Percentiles rank a stretch among this genome's conserved stretches.
phyloP scores from a whole-genome alignment of 2,113 vertebrate species.

The Neolamprologus tretocephalus region DNA sequence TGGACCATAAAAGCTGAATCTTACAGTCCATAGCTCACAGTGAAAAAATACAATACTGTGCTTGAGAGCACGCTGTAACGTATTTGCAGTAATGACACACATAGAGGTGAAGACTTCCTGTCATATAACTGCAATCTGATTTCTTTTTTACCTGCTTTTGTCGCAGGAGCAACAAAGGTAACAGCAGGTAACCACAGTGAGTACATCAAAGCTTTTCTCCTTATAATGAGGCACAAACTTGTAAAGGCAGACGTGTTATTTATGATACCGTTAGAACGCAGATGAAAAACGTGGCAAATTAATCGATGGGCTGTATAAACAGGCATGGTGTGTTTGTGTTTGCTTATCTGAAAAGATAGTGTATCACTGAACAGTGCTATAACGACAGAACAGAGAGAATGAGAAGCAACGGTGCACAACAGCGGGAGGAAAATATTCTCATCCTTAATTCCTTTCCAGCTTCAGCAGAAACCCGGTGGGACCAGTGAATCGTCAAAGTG shows the following conservation, averaged over 20 bases:
- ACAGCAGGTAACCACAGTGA: background rate
- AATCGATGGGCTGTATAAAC: background rate
- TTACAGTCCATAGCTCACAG: background rate
- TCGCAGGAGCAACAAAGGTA: background rate
- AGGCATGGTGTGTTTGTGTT: background rate
- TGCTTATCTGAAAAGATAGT: background rate
- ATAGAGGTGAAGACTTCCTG: background rate
- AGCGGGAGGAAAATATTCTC: background rate
- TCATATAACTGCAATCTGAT: background rate
- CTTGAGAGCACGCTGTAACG: background rate
- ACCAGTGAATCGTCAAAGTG: background rate
- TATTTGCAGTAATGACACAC: background rate
- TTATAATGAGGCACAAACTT: background rate
- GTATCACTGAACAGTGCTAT: background rate
- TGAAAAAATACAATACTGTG: background rate
- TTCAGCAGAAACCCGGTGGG: background rate
- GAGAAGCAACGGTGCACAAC: background rate
- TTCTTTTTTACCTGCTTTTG: background rate
- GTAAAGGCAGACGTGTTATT: background rate
- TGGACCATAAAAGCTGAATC: background rate
- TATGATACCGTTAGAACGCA: background rate
- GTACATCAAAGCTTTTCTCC: background rate
- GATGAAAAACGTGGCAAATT: background rate
- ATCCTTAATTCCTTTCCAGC: background rate
- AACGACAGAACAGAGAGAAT: background rate